Base-by-base conservation (phyloP, 2,888 invertebrate genomes). In the Tetranychus truncatus region DNA sequence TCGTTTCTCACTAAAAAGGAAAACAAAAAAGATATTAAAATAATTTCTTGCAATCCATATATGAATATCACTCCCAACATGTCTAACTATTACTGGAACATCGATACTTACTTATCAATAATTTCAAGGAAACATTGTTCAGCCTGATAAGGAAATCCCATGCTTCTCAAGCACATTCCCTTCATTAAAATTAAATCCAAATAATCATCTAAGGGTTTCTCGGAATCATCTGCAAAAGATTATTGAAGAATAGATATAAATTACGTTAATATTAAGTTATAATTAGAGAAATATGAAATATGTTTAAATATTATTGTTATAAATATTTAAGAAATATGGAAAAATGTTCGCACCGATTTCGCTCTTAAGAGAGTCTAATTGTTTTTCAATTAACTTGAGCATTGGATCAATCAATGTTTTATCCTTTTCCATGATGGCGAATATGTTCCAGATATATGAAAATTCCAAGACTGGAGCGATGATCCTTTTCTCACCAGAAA, bases 361-460 rank as follows among this genome's bases (percentile, higher is more conserved):
- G 1, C 44, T 20, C 7, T 24, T 45, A 45, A 45, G 45, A 34
- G 20, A 18, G 11, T 5, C 6, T 11, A 73, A n/a, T 34, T 73
- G 34, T 34, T 80, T 80, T 76, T 83, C 81, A 5, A 84, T 79
- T 21, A 81, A 78, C 20, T 79, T 78, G n/a, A 82, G 76, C 66
- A 83, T 80, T n/a, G 81, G 81, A 75, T 82, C 82, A 71, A 84
- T 77, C 71, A 84, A 84, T 45, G 86, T 84, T 76, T 86, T 86
- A 78, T 90, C 87, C 80, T 88, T 89, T n/a, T 88, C 88, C 77
- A 95, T 84, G 4, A 92, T 87, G 79, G 89, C 88, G 82, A 95
- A 92, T 80, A 92, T 87, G 84, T 95, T 95, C 95, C 95, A 95
- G 8, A 95, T 85, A 81, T 91, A 95, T 82, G 95, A 86, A 77